These are phyloP conservation scores for Rhinolophus ferrumequinum DNA, from an alignment of 2,113 vertebrate genomes.

Conservation along the genomic window DNA sequence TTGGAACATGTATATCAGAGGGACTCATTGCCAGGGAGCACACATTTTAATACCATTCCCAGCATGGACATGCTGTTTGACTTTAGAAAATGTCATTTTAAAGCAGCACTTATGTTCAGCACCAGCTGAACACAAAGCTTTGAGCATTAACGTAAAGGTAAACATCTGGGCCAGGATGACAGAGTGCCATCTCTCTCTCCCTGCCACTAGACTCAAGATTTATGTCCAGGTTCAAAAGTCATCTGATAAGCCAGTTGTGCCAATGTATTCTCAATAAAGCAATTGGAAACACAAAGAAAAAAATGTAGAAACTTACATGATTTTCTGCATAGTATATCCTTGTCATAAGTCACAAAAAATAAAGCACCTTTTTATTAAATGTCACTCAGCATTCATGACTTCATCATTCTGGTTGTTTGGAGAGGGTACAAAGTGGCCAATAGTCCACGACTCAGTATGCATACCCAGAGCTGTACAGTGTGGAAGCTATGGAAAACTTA, in stretches of 20 bases:
- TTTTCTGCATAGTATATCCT: slow-evolving; percentile 47
- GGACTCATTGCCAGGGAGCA: background rate
- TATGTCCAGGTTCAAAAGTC: slow-evolving; percentile 69
- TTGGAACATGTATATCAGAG: slow-evolving; percentile 6
- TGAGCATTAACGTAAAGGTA: slow-evolving; percentile 57
- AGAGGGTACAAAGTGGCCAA: slow-evolving; percentile 26
- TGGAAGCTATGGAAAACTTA: background rate
- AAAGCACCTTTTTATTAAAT: slow-evolving; percentile 75
- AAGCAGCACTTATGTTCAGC: slow-evolving; percentile 47
- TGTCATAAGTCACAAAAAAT: slow-evolving; percentile 76
- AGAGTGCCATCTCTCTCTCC: background rate
- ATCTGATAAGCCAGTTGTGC: slow-evolving; percentile 4
- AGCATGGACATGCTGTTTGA: slow-evolving; percentile 65
- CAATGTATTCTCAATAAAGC: slow-evolving; percentile 69
- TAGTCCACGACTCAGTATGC: background rate
- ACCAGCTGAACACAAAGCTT: slow-evolving; percentile 51
- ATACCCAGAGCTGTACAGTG: background rate
- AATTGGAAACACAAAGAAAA: slow-evolving; percentile 58
- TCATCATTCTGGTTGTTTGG: slow-evolving; percentile 67
- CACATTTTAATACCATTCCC: slow-evolving; percentile 71
- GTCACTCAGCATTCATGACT: slow-evolving; percentile 72
- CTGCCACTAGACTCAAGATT: slow-evolving; percentile 37
- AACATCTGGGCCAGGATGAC: slow-evolving; percentile 47
- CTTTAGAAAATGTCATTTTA: slow-evolving; percentile 79
- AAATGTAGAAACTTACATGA: slow-evolving; percentile 55